phyloP scores from a whole-genome alignment of 2,888 invertebrate species.

The Frankliniella fusca region DNA sequence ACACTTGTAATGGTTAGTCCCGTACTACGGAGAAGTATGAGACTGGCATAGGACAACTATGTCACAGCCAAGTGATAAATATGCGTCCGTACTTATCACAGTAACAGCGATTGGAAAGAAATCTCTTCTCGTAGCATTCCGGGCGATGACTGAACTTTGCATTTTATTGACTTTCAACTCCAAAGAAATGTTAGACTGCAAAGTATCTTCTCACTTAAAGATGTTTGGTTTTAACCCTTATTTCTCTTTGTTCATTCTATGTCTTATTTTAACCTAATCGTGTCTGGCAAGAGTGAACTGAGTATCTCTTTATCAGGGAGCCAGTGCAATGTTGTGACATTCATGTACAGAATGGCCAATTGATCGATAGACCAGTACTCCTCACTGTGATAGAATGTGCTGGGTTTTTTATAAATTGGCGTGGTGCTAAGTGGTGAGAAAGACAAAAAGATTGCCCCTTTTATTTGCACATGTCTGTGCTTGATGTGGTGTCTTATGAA shows the following conservation, averaged over 20 bases:
- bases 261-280: constrained; percentile 1
- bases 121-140: constrained; percentile 22
- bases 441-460: not conserved
- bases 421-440: constrained; percentile 19
- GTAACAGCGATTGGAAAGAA: constrained; percentile 11
- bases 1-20: constrained; percentile 24
- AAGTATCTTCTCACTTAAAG: constrained; percentile 20
- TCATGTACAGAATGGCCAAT: not conserved
- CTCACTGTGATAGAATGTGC: constrained; percentile 26
- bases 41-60: constrained; percentile 16
- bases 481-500: not conserved
- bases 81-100: constrained; percentile 26
- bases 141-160: constrained; percentile 25
- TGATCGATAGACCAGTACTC: constrained; percentile 16
- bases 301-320: not conserved
- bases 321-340: constrained; percentile 4
- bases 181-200: constrained; percentile 26
- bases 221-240: constrained; percentile 1
- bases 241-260: constrained; percentile 11
- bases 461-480: not conserved
- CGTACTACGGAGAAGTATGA: constrained; percentile 26
- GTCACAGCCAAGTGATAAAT: constrained; percentile 24
- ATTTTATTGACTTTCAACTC: constrained; percentile 26
- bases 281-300: not conserved
- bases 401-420: constrained; percentile 14